These are phyloP conservation scores for Stenolophus ochropezus DNA, from an alignment of 2,888 invertebrate genomes.

Conservation along the genomic window DNA sequence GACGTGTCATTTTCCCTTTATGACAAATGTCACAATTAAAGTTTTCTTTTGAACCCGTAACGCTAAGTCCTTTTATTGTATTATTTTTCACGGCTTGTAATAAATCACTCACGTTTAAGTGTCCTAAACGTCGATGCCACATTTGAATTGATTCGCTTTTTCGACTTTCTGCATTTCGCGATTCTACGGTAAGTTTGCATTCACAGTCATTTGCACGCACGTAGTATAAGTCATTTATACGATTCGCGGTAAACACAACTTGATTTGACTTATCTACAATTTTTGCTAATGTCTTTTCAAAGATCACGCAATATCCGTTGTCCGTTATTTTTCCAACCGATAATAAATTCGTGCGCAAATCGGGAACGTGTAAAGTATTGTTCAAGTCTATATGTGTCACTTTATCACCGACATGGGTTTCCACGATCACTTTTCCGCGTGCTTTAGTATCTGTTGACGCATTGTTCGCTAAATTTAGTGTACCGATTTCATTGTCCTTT, in stretches of 20 bases:
- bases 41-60: neutral
- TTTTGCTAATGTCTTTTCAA: neutral
- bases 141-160: neutral
- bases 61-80: neutral
- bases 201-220: neutral
- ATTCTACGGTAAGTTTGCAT: neutral
- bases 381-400: neutral
- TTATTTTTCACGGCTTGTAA: neutral
- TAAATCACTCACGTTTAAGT: neutral
- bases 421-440: neutral
- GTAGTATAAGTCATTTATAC: neutral
- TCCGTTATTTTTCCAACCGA: neutral
- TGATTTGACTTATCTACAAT: neutral
- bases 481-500: neutral
- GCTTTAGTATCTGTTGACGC: constrained; percentile 80
- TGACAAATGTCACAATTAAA: neutral
- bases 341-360: neutral
- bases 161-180: neutral
- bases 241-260: neutral
- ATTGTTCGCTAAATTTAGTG: constrained; percentile 68
- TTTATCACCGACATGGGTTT: neutral
- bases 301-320: neutral
- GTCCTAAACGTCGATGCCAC: constrained; percentile 12
- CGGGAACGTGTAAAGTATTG: neutral
- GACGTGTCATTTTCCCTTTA: neutral